These are phyloP conservation scores for Neuroterus valhalla DNA, from an alignment of 1,140 invertebrate species.

Conservation along the genomic window DNA sequence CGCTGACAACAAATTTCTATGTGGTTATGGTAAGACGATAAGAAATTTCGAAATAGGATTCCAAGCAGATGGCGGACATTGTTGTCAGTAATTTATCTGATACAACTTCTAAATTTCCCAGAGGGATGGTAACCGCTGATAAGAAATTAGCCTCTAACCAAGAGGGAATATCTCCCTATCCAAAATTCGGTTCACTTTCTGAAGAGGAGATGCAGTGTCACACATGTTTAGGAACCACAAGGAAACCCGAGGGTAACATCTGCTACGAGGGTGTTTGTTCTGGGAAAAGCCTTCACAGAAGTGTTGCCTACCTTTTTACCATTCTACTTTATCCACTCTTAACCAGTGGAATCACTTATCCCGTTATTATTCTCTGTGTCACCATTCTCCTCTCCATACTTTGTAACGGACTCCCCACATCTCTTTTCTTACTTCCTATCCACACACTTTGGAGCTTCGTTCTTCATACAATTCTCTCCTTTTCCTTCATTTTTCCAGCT, in stretches of 20 bases:
- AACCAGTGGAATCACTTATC: too few relatives aligned
- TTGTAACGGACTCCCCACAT: too few relatives aligned
- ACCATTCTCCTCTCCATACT: too few relatives aligned
- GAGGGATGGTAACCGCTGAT: background rate
- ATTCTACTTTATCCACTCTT: too few relatives aligned
- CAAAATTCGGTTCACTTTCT: background rate
- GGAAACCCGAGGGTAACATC: slow-evolving; percentile 2
- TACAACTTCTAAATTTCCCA: background rate
- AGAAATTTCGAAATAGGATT: slow-evolving; percentile 23
- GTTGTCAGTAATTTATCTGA: background rate
- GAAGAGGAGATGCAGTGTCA: background rate
- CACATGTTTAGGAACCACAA: background rate
- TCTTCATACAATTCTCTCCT: too few relatives aligned
- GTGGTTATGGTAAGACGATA: slow-evolving; percentile 27
- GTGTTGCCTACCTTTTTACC: too few relatives aligned
- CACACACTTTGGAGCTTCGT: too few relatives aligned
- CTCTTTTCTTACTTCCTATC: too few relatives aligned
- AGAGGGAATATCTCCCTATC: background rate
- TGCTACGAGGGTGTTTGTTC: background rate
- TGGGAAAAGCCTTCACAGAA: slow-evolving; percentile 7
- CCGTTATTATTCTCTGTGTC: too few relatives aligned
- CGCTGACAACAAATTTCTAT: slow-evolving; percentile 21
- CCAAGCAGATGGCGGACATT: background rate
- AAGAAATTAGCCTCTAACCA: background rate
- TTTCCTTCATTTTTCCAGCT: too few relatives aligned